Percentiles rank a stretch among this genome's conserved stretches.
Conservation (phyloP, 1,140 invertebrate species). For the Drosophila prosaltans region DNA sequence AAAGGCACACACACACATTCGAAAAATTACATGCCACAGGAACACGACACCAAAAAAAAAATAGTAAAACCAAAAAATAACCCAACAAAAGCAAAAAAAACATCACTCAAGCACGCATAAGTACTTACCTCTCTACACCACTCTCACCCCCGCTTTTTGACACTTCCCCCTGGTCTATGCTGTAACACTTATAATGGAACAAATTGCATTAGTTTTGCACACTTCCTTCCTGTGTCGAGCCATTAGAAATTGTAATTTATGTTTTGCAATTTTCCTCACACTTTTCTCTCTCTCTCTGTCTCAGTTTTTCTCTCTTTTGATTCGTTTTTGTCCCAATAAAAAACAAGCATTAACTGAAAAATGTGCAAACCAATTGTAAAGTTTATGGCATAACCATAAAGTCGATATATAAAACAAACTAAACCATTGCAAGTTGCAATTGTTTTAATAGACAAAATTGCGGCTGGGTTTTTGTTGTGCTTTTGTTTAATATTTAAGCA, state of each 20-base stretch:
- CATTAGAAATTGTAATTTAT: slow-evolving; percentile 48
- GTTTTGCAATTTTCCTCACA: slow-evolving; percentile 39
- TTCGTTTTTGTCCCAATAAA: slow-evolving; percentile 58
- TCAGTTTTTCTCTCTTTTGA: slow-evolving; percentile 22
- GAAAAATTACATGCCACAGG: slow-evolving; percentile 38
- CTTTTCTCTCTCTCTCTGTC: slow-evolving; percentile 34
- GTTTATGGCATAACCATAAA: slow-evolving; percentile 47
- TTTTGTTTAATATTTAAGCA: not conserved
- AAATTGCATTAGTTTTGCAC: slow-evolving; percentile 71
- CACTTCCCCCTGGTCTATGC: not conserved
- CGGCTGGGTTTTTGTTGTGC: not conserved
- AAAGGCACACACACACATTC: not conserved
- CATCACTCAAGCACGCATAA: slow-evolving; percentile 12
- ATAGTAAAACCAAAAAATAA: too few relatives aligned
- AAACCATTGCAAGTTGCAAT: not conserved
- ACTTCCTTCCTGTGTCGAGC: slow-evolving; percentile 32
- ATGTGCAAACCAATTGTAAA: slow-evolving; percentile 26
- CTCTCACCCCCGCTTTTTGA: not conserved
- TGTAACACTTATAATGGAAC: slow-evolving; percentile 12
- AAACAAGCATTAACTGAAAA: not conserved
- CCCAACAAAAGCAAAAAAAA: not conserved
- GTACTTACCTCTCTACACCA: not conserved
- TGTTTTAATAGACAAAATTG: not conserved
- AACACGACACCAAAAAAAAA: slow-evolving; percentile 18
- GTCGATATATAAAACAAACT: not conserved